Conservation (phyloP, 1,140 invertebrate genomes). For the Drosophila micromelanica region DNA sequence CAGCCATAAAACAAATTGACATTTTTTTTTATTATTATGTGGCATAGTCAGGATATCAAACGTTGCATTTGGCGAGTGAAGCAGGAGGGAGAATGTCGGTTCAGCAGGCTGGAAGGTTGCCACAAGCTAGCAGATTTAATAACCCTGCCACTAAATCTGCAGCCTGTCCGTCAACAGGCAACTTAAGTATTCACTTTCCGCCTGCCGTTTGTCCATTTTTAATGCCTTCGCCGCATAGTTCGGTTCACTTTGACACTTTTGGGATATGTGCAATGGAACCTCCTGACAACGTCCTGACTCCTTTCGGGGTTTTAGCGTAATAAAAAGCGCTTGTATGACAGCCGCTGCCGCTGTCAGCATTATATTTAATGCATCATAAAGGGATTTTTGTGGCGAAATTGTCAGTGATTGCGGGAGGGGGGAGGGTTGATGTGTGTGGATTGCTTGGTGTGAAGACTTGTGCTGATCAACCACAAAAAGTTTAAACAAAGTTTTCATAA, state of each 20-base stretch:
- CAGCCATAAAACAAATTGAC: conserved; percentile 81
- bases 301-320: conserved; percentile 63
- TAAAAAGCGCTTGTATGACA: conserved; percentile 37
- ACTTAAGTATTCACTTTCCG: not conserved
- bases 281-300: conserved; percentile 41
- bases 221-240: conserved; percentile 43
- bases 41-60: conserved; percentile 77
- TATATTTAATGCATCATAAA: conserved; percentile 69
- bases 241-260: conserved; percentile 30
- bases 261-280: conserved; percentile 28
- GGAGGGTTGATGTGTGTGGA: not conserved
- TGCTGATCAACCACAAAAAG: conserved; percentile 16
- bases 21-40: conserved; percentile 78
- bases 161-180: not conserved
- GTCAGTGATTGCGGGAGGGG: not conserved
- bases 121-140: conserved; percentile 24
- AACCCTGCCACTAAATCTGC: conserved; percentile 4
- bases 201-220: conserved; percentile 40
- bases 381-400: conserved; percentile 48
- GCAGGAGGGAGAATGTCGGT: conserved; percentile 19
- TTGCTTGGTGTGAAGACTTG: not conserved
- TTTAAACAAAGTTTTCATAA: conserved; percentile 31
- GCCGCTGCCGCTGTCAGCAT: conserved; percentile 29
- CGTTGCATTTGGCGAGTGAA: conserved; percentile 12
- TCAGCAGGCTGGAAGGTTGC: conserved; percentile 5